Base-by-base conservation (phyloP, 1,140 invertebrate species). In the Zaprionus vittiger region DNA sequence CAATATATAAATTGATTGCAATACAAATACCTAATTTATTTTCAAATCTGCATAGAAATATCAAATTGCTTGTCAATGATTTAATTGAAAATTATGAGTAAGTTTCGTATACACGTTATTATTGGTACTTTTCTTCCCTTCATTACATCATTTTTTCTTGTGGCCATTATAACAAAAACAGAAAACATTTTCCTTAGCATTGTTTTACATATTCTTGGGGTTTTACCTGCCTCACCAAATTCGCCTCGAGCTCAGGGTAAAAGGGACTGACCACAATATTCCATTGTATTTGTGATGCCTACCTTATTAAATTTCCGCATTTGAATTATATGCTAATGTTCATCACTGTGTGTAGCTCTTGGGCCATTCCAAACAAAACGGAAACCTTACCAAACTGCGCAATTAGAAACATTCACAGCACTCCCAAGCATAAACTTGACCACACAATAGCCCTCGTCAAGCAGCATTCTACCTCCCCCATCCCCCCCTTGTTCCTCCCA, bases 351-450 rank as follows among this genome's bases (percentile, higher is more conserved):
- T 24, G 22, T 22, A 2, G 54, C 26, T 37, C 28, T 26, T 22
- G 24, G 37, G 38, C 31, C 38, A 38, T 54, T 44, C 31, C 20
- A 59, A 41, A 49, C 59, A 56, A 55, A 49, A 31, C 1, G 31
- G 12, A 54, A 34, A 62, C 37, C 41, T 31, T 47, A 56, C 20
- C 66, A 17, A 72, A 62, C 24, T 61, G 57, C 38, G 52, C 59
- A 74, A 74, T 74, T 74, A 74, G 72, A 74, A 74, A 69, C 66
- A 74, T 49, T 41, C 44, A 37, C 9, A 62, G 22, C n/a, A 54
- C 37, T 56, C 38, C 11, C 37, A 31, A 65, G 17, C 62, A 66
- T 56, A 47, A 26, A 56, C 15, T 69, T 69, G 49, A 54, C 38
- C 57, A 69, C 65, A 62, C 37, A 44, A 59, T 11, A 37, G 26